Base-by-base conservation (phyloP, 2,888 invertebrate species). In the Amaurobius ferox region DNA sequence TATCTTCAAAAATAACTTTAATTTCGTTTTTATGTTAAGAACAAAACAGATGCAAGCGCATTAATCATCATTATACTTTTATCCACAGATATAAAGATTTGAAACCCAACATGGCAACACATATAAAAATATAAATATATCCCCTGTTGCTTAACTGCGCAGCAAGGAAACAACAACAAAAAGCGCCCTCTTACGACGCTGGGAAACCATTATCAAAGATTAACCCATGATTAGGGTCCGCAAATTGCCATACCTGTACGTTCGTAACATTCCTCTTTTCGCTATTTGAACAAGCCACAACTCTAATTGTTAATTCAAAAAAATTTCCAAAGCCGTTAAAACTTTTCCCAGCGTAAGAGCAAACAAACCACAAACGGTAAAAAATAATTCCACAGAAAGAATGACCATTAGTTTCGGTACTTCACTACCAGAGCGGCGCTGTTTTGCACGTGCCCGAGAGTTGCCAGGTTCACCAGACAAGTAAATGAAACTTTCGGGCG, bases 401-500 rank as follows among this genome's bases (percentile, higher is more conserved):
- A 85, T 85, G 77, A 85, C 83, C 83, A 85, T 85, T 85, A 85
- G 83, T 85, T 77, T 67, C 26, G 19, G 64, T 72, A 71, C 77
- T 85, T 85, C 83, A 85, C 83, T 77, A 77, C 19, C 83, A 85
- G 83, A 35, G 23, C 39, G 26, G 68, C 72, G 32, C 64, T 83
- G 83, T 77, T 85, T 85, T 85, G 83, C 83, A 85, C 77, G 83
- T 85, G 83, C 76, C 44, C 44, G 23, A 40, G 76, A 70, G 76
- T 76, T 76, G 74, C 83, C 83, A 83, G 81, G 76, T 83, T 83
- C 81, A 64, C 44, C 26, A 85, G 83, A 85, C 83, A 77, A 85
- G 83, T 85, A 85, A 85, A 85, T 85, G 83, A 85, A 85, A 85
- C 66, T 77, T 83, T 71, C 62, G 44, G 72, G 77, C 77, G 77